Conservation (phyloP, 2,888 invertebrate genomes). For the Limnephilus lunatus region DNA sequence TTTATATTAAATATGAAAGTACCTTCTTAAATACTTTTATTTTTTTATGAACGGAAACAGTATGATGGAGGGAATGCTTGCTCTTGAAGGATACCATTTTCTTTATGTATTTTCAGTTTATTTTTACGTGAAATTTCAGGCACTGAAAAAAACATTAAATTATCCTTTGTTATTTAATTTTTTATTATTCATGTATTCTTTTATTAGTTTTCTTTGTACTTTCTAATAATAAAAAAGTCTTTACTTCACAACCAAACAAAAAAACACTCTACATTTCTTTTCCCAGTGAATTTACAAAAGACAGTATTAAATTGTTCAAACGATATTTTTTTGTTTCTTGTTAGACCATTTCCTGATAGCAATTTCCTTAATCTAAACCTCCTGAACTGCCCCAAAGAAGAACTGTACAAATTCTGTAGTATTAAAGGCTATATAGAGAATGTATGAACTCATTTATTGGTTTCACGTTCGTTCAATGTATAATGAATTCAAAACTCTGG, state of each 20-base stretch:
- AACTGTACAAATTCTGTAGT: not conserved
- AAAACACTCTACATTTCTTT: not conserved
- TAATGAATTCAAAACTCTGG: not conserved
- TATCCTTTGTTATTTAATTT: not conserved
- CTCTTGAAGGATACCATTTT: too few species aligned
- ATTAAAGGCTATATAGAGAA: not conserved
- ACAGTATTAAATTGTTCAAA: not conserved
- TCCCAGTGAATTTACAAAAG: not conserved
- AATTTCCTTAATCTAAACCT: not conserved
- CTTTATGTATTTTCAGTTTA: not conserved
- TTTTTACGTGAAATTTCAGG: not conserved
- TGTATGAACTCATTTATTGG: not conserved
- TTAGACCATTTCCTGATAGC: conserved; percentile 2
- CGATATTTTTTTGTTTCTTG: not conserved
- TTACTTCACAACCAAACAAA: not conserved
- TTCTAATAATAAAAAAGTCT: not conserved
- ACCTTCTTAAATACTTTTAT: too few species aligned
- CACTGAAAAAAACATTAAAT: not conserved
- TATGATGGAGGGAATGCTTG: not conserved
- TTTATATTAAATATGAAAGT: too few species aligned
- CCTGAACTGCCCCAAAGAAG: not conserved
- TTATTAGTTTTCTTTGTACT: not conserved
- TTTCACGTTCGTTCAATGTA: not conserved
- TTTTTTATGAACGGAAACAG: not conserved
- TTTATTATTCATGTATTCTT: not conserved